These are phyloP conservation scores for Teinopalpus imperialis DNA, from an alignment of 2,888 invertebrate genomes.

Conservation along the genomic window DNA sequence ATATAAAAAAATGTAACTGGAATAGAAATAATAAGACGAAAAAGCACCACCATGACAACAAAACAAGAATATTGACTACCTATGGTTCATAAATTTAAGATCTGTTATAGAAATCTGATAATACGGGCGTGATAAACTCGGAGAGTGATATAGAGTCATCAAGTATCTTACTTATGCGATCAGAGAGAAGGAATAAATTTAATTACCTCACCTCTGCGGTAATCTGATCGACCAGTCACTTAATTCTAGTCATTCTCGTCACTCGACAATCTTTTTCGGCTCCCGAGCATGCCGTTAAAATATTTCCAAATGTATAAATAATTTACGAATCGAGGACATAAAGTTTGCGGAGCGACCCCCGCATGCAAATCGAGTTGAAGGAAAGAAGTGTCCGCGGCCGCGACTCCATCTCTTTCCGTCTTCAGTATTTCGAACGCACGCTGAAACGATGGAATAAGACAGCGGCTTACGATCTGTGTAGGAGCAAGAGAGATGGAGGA, in stretches of 20 bases:
- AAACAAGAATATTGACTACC: no score
- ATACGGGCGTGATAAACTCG: no score
- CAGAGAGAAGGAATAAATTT: constrained; percentile 1
- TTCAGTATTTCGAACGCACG: constrained; percentile 37
- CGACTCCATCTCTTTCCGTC: constrained; percentile 61
- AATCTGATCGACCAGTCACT: constrained; percentile 66
- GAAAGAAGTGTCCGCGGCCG: constrained; percentile 72
- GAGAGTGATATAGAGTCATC: no score
- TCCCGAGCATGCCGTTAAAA: constrained; percentile 71
- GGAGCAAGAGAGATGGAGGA: constrained; percentile 63
- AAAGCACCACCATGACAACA: no score
- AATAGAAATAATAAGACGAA: no score
- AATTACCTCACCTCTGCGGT: constrained; percentile 25
- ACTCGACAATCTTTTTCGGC: constrained; percentile 71
- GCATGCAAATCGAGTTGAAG: constrained; percentile 80
- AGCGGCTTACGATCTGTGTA: constrained; percentile 41
- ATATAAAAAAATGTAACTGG: no score
- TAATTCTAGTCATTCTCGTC: constrained; percentile 60
- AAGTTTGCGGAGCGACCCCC: constrained; percentile 77
- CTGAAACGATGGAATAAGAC: constrained; percentile 41
- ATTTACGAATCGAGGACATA: constrained; percentile 81
- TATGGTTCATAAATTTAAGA: no score
- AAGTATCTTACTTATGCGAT: not conserved
- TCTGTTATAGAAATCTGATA: no score
- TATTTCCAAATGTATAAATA: constrained; percentile 80